phyloP scores from a whole-genome alignment of 2,797 vertebrate genomes.

The Gallinago nigripennis region DNA sequence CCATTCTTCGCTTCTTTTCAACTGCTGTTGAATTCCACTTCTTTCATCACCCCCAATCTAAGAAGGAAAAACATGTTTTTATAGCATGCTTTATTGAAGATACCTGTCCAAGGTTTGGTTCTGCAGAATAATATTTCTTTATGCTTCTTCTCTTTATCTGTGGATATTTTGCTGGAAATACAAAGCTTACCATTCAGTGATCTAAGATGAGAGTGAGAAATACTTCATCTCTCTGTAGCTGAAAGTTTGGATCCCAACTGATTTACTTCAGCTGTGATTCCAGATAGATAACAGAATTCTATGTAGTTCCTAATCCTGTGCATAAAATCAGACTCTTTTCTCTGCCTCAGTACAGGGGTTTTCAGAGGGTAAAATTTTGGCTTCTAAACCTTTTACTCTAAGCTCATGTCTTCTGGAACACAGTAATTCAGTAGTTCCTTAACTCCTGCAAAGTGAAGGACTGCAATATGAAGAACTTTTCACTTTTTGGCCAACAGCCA shows the following conservation, averaged over 20 bases:
- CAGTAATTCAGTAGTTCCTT: background rate
- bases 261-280: background rate
- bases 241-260: background rate
- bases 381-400: background rate
- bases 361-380: background rate
- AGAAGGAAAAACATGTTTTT: background rate
- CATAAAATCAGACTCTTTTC: background rate
- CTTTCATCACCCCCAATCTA: background rate
- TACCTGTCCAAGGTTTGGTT: background rate
- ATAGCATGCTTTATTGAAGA: background rate
- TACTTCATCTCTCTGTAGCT: background rate
- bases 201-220: background rate
- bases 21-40: background rate
- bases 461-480: background rate
- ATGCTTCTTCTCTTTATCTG: background rate
- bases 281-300: background rate
- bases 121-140: background rate
- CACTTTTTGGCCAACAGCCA: background rate
- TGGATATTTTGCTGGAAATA: background rate
- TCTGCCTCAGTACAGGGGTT: background rate
- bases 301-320: background rate
- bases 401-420: background rate
- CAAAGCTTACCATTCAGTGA: background rate
- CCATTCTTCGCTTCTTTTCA: background rate
- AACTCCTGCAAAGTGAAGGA: background rate